Evolutionary conservation across 2,888 invertebrate genomes (phyloP).

Genomic region (Apantesis nais): DNA sequence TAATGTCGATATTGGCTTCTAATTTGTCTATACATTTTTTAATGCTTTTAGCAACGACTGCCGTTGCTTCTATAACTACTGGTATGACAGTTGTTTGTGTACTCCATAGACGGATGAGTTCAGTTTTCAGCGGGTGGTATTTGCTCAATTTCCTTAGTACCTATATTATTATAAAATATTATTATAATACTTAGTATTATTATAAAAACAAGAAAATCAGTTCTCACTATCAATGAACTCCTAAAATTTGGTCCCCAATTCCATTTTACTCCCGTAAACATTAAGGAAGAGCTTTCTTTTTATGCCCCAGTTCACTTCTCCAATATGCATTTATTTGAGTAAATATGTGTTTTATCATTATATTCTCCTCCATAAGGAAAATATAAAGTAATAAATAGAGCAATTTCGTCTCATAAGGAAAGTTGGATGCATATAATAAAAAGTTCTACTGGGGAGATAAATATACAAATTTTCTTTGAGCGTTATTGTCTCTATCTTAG

Average conservation of each 20-base stretch:
- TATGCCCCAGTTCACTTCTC: background rate
- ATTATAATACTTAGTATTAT: too few relatives aligned
- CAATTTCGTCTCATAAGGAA: slow-evolving; percentile 26
- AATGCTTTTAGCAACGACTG: too few relatives aligned
- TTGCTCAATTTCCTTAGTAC: too few relatives aligned
- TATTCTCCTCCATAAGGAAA: slow-evolving; percentile 11
- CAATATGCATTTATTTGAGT: background rate
- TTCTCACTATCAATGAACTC: background rate
- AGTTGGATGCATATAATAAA: slow-evolving; percentile 17
- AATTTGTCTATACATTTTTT: too few relatives aligned
- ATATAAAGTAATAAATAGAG: slow-evolving; percentile 11
- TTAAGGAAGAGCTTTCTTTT: background rate
- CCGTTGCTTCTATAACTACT: too few relatives aligned
- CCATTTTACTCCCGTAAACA: background rate
- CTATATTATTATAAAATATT: too few relatives aligned
- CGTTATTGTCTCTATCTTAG: background rate
- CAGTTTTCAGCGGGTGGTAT: too few relatives aligned
- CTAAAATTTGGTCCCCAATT: background rate
- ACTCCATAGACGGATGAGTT: too few relatives aligned
- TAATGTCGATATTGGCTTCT: too few relatives aligned
- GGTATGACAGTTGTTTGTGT: too few relatives aligned
- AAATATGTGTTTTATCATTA: slow-evolving; percentile 8
- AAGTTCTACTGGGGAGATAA: slow-evolving; percentile 25
- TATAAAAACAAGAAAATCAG: background rate
- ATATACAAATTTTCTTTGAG: background rate